Evolutionary conservation across 2,888 invertebrate species (phyloP).

Genomic region (Oxycera nigricornis): DNA sequence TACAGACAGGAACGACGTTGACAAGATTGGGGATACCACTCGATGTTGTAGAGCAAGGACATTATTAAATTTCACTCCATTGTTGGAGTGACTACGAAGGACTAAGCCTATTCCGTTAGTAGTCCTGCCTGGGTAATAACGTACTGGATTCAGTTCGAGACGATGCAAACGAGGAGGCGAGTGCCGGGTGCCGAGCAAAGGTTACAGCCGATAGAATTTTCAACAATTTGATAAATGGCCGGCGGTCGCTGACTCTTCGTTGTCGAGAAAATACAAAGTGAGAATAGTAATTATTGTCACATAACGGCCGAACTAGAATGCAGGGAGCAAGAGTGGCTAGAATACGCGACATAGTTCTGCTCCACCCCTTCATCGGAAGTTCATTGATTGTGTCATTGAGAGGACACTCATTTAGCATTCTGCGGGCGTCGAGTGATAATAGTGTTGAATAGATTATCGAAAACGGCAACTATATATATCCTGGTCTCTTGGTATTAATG

Average conservation of each 20-base stretch:
- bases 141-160: not conserved
- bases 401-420: conserved; percentile 39
- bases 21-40: conserved; percentile 32
- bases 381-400: conserved; percentile 34
- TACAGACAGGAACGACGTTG: conserved; percentile 23
- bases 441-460: conserved; percentile 37
- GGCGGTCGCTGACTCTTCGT: conserved; percentile 33
- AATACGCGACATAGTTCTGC: not conserved
- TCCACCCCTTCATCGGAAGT: conserved; percentile 21
- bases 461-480: conserved; percentile 36
- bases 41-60: conserved; percentile 28
- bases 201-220: conserved; percentile 37
- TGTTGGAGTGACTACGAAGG: conserved; percentile 4
- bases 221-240: conserved; percentile 38
- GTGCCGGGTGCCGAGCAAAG: conserved; percentile 4
- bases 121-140: not conserved
- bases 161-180: not conserved
- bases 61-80: conserved; percentile 32
- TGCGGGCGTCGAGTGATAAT: conserved; percentile 29
- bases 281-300: conserved; percentile 38
- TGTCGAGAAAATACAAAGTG: conserved; percentile 31
- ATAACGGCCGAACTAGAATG: conserved; percentile 20
- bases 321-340: not conserved
- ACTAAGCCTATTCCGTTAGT: not conserved
- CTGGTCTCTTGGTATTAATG: conserved; percentile 30